phyloP scores from a whole-genome alignment of 1,140 invertebrate genomes.

The Ruditapes philippinarum region DNA sequence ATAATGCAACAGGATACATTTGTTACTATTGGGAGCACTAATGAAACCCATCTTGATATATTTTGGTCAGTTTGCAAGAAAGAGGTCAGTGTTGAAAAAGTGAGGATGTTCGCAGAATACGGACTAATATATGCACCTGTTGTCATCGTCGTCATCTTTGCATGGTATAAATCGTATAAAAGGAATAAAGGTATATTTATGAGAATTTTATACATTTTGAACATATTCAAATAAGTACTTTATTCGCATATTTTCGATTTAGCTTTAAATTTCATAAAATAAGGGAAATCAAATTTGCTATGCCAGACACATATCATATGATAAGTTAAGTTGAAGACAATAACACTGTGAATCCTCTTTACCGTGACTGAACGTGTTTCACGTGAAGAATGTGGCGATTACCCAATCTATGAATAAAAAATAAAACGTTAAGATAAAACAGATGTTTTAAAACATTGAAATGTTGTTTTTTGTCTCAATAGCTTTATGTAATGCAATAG shows the following conservation, averaged over 20 bases:
- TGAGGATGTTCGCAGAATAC: not conserved
- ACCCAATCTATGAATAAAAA: too few species aligned
- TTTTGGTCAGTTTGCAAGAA: conserved; percentile 50
- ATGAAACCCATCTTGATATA: conserved; percentile 17
- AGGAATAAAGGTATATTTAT: conserved; percentile 29
- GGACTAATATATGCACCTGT: conserved; percentile 41
- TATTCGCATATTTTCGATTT: too few species aligned
- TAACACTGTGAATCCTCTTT: too few species aligned
- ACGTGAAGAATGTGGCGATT: too few species aligned
- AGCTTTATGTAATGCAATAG: not conserved
- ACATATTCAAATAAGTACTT: too few species aligned
- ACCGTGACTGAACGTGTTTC: too few species aligned
- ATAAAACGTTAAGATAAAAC: too few species aligned
- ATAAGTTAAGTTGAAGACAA: too few species aligned
- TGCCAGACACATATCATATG: too few species aligned
- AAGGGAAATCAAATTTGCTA: too few species aligned
- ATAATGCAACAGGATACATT: not conserved
- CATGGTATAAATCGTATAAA: not conserved
- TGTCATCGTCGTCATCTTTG: conserved; percentile 6
- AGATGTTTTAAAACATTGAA: not conserved
- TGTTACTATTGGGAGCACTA: not conserved
- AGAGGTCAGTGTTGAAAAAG: not conserved
- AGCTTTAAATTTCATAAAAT: too few species aligned
- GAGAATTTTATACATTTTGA: too few species aligned
- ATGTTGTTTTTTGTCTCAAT: not conserved